These are phyloP conservation scores for Orchesella flavescens DNA, from an alignment of 2,888 invertebrate species.

Conservation along the genomic window DNA sequence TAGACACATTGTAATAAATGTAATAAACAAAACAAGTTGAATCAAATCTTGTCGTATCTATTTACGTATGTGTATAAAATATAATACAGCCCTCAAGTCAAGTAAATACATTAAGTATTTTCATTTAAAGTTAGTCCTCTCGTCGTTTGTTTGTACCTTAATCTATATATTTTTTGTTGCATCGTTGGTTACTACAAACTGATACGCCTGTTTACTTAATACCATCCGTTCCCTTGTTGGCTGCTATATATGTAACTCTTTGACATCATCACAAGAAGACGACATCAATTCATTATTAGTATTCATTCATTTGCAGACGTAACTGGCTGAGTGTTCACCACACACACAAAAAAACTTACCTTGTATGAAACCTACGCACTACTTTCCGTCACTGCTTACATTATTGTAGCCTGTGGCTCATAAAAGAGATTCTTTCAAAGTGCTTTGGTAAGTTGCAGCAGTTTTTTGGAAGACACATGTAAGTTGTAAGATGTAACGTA, in stretches of 20 bases:
- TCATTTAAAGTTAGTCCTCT: no score
- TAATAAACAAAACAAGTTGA: background rate
- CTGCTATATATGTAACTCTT: background rate
- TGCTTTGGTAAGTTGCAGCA: background rate
- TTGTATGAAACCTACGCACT: slow-evolving; percentile 49
- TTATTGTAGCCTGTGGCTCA: slow-evolving; percentile 8
- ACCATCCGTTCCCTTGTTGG: background rate
- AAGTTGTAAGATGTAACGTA: no score
- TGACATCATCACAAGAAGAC: slow-evolving; percentile 31
- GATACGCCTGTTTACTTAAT: background rate
- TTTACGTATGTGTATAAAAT: background rate
- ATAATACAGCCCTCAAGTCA: no score
- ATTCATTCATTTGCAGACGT: background rate
- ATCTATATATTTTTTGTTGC: no score
- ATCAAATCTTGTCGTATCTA: background rate
- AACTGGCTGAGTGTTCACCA: background rate
- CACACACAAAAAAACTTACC: slow-evolving; percentile 33
- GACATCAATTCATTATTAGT: slow-evolving; percentile 10
- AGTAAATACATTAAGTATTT: no score
- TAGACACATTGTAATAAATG: background rate
- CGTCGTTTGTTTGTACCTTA: no score
- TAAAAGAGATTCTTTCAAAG: background rate
- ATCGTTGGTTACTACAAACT: no score
- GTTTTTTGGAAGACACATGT: background rate
- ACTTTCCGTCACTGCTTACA: slow-evolving; percentile 14